Evolutionary conservation across 2,797 vertebrate genomes (phyloP).

Genomic region (Acrocephalus scirpaceus): DNA sequence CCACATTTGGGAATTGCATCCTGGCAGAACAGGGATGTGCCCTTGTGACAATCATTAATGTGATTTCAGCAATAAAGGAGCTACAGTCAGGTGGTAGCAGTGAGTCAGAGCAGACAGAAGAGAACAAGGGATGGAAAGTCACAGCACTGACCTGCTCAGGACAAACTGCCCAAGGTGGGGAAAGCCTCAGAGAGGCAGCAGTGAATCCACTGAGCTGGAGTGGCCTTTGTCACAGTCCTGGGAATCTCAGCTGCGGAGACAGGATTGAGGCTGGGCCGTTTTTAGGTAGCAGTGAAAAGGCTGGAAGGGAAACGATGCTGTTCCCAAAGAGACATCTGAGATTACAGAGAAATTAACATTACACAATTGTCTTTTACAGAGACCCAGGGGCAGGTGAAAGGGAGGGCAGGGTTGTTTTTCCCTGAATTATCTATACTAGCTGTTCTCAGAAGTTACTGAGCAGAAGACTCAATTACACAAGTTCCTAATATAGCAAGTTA

Average conservation of each 20-base stretch:
- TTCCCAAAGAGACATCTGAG: background rate
- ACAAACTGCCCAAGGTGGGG: background rate
- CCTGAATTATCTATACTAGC: background rate
- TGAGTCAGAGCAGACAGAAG: background rate
- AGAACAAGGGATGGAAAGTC: background rate
- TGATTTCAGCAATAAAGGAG: background rate
- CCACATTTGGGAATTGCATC: background rate
- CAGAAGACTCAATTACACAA: background rate
- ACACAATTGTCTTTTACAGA: background rate
- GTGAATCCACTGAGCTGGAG: background rate
- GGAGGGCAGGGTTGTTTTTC: background rate
- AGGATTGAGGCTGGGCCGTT: background rate
- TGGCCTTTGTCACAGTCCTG: background rate
- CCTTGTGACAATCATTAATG: background rate
- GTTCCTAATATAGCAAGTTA: constrained; percentile 26
- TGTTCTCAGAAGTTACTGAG: constrained; percentile 23
- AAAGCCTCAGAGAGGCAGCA: background rate
- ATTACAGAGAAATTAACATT: background rate
- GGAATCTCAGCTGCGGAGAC: background rate
- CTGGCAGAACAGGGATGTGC: background rate
- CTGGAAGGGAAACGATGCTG: background rate
- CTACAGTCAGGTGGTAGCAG: background rate
- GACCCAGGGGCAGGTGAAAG: background rate
- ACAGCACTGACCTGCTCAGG: background rate
- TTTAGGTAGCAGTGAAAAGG: background rate